Evolutionary conservation across 2,888 invertebrate genomes (phyloP), one percentile per base, ranked within the genome.

Genomic region (Metalampra italica): DNA sequence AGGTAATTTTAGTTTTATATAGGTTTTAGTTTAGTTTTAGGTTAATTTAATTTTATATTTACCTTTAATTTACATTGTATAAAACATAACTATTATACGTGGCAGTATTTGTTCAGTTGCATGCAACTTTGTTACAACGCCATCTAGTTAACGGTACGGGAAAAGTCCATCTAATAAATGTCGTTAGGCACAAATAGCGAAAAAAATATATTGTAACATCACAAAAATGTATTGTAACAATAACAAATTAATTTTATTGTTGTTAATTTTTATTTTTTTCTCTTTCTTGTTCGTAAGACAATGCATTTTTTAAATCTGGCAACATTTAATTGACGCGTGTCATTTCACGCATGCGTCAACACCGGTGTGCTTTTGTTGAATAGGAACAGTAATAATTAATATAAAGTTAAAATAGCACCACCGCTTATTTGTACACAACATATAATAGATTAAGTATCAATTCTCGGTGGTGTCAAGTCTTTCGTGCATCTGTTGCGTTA

Each of bases 261-360:
- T 22, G 22, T 5, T 22, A 3, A 22, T 2, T 22, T 22, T 22
- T 22, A 2, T 22, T 5, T 22, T 3, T 22, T 22, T 22, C 22
- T 22, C n/a, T 22, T 5, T 22, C 22, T 2, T 22, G 5, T 3
- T 22, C 2, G 5, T 22, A 22, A 22, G 5, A 2, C 2, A 22
- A 22, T 5, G 22, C 22, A n/a, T 3, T 49, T 46, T 50, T 54
- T 53, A 39, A 15, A 29, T 47, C 15, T 54, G 47, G 64, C 54
- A 72, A 66, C 60, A 59, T 54, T 46, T 56, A 61, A 51, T 40
- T 62, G 66, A 70, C 71, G 64, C 70, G 71, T 71, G 71, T 71
- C 64, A 59, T 38, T 55, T 55, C 53, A 47, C 51, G 54, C 50
- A 47, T 51, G 42, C 45, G 47, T 48, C 46, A 40, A 5, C 5